These are phyloP conservation scores for Chamaea fasciata DNA, from an alignment of 2,113 vertebrate species.

Conservation along the genomic window DNA sequence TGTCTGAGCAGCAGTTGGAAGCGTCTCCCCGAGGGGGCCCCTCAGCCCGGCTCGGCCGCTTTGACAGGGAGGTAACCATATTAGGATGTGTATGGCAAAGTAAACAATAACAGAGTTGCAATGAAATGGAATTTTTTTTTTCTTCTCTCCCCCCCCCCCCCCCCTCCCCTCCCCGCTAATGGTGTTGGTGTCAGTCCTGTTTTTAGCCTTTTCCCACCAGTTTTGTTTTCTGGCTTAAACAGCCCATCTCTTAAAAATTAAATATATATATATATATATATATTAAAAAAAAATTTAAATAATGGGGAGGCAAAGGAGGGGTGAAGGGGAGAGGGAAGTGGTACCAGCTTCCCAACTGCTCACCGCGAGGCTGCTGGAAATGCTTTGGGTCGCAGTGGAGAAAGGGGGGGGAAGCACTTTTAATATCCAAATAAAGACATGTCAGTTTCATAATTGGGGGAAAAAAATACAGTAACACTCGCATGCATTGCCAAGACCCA, in stretches of 20 bases:
- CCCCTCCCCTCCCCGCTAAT: slow-evolving; percentile 73
- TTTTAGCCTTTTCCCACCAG: slow-evolving; percentile 74
- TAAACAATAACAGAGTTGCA: slow-evolving; percentile 99
- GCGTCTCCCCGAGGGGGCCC: slow-evolving; percentile 82
- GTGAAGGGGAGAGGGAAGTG: neutral
- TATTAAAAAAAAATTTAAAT: neutral
- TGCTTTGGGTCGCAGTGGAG: slow-evolving; percentile 43
- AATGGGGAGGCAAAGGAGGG: neutral
- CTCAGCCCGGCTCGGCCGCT: slow-evolving; percentile 75
- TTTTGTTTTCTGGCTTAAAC: slow-evolving; percentile 68
- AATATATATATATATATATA: neutral
- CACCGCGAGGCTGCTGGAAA: slow-evolving; percentile 56
- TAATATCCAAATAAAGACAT: slow-evolving; percentile 62
- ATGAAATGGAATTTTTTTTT: slow-evolving; percentile 89
- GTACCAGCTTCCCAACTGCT: slow-evolving; percentile 72
- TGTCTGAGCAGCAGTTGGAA: slow-evolving; percentile 86
- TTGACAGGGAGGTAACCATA: slow-evolving; percentile 92
- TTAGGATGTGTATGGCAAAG: slow-evolving; percentile 95
- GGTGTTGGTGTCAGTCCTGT: slow-evolving; percentile 85
- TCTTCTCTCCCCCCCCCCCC: neutral
- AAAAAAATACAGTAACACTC: neutral
- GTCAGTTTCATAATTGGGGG: slow-evolving; percentile 24
- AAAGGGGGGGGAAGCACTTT: slow-evolving; percentile 45
- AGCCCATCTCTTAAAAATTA: slow-evolving; percentile 51
- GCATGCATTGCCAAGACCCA: neutral